Evolutionary conservation across 2,888 invertebrate genomes (phyloP).

Genomic region (Protodeltote pygarga): DNA sequence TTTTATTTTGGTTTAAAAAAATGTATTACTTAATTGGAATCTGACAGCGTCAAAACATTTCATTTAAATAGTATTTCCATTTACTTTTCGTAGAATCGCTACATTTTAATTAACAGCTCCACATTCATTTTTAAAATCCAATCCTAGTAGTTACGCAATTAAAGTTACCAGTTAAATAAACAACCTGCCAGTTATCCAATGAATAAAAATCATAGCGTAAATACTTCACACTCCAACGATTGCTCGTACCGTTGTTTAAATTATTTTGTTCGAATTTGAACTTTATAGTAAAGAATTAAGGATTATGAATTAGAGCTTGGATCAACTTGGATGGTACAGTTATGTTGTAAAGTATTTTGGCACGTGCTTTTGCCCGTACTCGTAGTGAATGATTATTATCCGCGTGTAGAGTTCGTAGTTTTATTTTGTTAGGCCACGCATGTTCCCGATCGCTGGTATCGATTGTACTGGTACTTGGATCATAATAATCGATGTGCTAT

Average conservation of each 20-base stretch:
- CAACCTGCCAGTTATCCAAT: conserved; percentile 37
- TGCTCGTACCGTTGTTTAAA: background rate
- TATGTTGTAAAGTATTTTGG: conserved; percentile 43
- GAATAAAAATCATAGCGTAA: conserved; percentile 48
- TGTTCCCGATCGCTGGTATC: conserved; percentile 51
- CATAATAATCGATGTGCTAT: conserved; percentile 64
- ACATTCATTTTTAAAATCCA: conserved; percentile 12
- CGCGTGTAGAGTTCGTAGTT: conserved; percentile 45
- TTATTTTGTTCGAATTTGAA: conserved; percentile 15
- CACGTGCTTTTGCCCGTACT: conserved; percentile 44
- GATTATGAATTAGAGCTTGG: background rate
- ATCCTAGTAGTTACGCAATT: conserved; percentile 25
- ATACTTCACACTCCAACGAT: conserved; percentile 26
- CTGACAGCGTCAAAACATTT: too few species aligned
- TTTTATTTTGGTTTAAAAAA: too few species aligned
- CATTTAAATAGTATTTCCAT: too few species aligned
- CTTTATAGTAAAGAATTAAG: conserved; percentile 5
- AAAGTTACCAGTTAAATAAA: conserved; percentile 35
- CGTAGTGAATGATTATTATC: conserved; percentile 50
- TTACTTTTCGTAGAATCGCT: too few species aligned
- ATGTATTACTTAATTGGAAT: too few species aligned
- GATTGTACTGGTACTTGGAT: conserved; percentile 56
- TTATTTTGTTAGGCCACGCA: conserved; percentile 55
- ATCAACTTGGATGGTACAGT: conserved; percentile 14
- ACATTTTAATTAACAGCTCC: conserved; percentile 19